Percentiles rank a stretch among this genome's conserved stretches.
Conservation (phyloP, 1,140 invertebrate genomes). For the Diorhabda carinulata region DNA sequence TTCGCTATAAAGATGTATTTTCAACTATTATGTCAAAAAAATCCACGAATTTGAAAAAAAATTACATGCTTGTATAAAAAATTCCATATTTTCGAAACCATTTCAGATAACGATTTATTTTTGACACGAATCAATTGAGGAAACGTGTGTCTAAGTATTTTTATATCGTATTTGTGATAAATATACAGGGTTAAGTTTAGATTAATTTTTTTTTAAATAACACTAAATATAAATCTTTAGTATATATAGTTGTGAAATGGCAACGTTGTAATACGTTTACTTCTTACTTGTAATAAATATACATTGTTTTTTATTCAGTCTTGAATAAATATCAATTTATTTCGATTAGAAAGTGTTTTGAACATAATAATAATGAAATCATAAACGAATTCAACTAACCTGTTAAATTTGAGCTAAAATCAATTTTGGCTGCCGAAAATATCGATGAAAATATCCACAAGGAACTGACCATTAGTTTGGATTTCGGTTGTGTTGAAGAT, state of each 20-base stretch:
- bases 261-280: background rate
- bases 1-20: no score
- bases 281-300: background rate
- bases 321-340: background rate
- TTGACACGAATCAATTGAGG: no score
- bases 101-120: no score
- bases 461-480: constrained; percentile 7
- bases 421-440: constrained; percentile 29
- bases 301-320: no score
- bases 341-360: background rate
- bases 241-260: background rate
- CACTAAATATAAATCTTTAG: background rate
- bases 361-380: background rate
- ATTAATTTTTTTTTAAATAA: background rate
- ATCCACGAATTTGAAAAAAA: no score
- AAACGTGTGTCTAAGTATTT: no score
- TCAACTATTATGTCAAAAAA: no score
- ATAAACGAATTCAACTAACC: constrained; percentile 19
- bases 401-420: constrained; percentile 26
- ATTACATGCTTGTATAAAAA: no score
- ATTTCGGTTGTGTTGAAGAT: constrained; percentile 5
- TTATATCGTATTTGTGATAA: no score
- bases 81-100: no score
- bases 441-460: constrained; percentile 30
- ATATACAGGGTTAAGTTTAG: background rate